Evolutionary conservation across 2,888 invertebrate species (phyloP).

Genomic region (Drosophila falleni): DNA sequence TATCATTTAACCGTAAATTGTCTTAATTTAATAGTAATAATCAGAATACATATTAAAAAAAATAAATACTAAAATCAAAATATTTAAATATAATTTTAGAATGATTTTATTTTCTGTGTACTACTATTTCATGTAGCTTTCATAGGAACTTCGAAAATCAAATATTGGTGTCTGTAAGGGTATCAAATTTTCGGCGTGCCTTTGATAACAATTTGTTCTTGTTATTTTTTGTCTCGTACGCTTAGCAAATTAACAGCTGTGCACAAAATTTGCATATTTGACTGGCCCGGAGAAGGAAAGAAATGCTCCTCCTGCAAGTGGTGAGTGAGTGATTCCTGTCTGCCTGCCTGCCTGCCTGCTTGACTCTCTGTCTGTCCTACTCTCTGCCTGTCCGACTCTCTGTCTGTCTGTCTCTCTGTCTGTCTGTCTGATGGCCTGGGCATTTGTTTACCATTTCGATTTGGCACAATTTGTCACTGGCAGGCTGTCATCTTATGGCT

Average conservation of each 20-base stretch:
- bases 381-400: not conserved
- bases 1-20: too few species aligned
- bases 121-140: not conserved
- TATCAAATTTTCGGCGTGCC: not conserved
- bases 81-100: too few species aligned
- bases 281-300: not conserved
- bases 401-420: not conserved
- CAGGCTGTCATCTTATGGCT: slow-evolving; percentile 81
- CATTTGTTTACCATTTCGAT: slow-evolving; percentile 81
- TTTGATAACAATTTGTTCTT: not conserved
- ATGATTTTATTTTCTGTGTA: too few species aligned
- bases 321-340: slow-evolving; percentile 18
- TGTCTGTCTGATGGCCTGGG: slow-evolving; percentile 23
- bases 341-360: not conserved
- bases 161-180: not conserved
- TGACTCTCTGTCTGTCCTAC: not conserved
- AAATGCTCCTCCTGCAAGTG: not conserved
- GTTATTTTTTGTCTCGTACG: slow-evolving; percentile 29
- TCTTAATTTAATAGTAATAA: too few species aligned
- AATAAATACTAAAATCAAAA: too few species aligned
- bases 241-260: slow-evolving; percentile 79
- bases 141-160: not conserved
- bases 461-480: slow-evolving; percentile 81
- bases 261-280: slow-evolving; percentile 72
- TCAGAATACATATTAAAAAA: too few species aligned